Base-by-base conservation (phyloP, 2,888 invertebrate species). In the Eupithecia subumbrata region DNA sequence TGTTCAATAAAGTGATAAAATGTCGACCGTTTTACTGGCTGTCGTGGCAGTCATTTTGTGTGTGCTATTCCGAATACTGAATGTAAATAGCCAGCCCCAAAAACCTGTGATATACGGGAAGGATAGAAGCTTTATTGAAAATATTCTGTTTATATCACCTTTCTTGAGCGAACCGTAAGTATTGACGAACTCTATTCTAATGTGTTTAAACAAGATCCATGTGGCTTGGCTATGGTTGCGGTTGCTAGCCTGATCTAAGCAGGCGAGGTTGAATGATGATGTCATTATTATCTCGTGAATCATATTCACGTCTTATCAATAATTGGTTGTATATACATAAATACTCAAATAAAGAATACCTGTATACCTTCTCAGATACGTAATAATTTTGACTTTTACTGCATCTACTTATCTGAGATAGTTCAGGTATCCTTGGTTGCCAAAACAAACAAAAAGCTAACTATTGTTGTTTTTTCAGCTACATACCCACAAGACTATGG, bases 401-500 rank as follows among this genome's bases (percentile, higher is more conserved):
- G 14, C 12, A 22, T 18, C 14, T 48, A n/a, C 9, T 8, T 5
- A 60, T 25, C 25, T 5, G 60, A 12, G 2, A 14, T 25, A 60
- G 25, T 22, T 25, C 1, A 14, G 11, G 25, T 14, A 34, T 34
- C 18, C 64, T 34, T 64, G 52, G 69, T 74, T 72, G 43, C 60
- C 77, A 77, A 74, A 72, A 72, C 72, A 74, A 74, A 74, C 69
- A 74, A 48, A 48, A 22, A 30, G 34, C 60, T 72, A 14, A 72
- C 43, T 14, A 14, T 14, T 60, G 12, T 60, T 25, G 3, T 60
- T 25, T 14, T 95, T 96, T 66, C 94, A 98, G 98, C 76, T 98
- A 98, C 91, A 95, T 97, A 83, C 98, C 98, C 71, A 98, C 98
- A 71, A 95, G 98, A 82, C 91, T 99, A 82, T 99, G 99, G 99